Evolutionary conservation across 2,888 invertebrate species (phyloP).

Genomic region (Syrphus vitripennis): DNA sequence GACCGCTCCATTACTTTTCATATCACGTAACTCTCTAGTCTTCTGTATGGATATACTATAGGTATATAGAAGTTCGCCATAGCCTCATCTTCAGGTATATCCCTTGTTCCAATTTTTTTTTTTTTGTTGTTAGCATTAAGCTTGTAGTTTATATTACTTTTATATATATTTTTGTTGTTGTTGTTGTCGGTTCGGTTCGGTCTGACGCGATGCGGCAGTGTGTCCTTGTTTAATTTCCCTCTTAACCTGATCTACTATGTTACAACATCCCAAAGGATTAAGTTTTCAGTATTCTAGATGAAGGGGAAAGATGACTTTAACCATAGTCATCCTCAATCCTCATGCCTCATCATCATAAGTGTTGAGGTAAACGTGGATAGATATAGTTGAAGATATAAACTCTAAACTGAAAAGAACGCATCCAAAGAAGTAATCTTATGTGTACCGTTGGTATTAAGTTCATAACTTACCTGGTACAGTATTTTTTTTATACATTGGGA

Average conservation of each 20-base stretch:
- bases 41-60: not conserved
- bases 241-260: slow-evolving; percentile 15
- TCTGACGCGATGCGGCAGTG: not conserved
- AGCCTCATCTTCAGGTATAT: not conserved
- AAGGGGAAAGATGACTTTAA: slow-evolving; percentile 1
- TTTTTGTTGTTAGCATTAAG: not conserved
- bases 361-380: slow-evolving; percentile 45
- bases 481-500: not conserved
- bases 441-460: slow-evolving; percentile 52
- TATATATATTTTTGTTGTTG: not conserved
- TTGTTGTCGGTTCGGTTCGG: not conserved
- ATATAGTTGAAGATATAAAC: no score
- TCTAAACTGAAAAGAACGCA: slow-evolving; percentile 49
- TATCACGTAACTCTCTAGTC: slow-evolving; percentile 28
- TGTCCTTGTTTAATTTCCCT: slow-evolving; percentile 8
- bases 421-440: slow-evolving; percentile 46
- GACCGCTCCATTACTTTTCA: slow-evolving; percentile 61
- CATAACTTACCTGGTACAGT: slow-evolving; percentile 36
- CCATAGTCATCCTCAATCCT: slow-evolving; percentile 35
- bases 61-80: no score
- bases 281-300: slow-evolving; percentile 36
- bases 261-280: slow-evolving; percentile 47
- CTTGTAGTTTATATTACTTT: slow-evolving; percentile 24
- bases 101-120: not conserved
- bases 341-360: slow-evolving; percentile 52